Percentiles rank a stretch among this genome's conserved stretches.
These are phyloP conservation scores for Calcarius lapponicus DNA, from an alignment of 2,797 vertebrate species.

Conservation along the genomic window DNA sequence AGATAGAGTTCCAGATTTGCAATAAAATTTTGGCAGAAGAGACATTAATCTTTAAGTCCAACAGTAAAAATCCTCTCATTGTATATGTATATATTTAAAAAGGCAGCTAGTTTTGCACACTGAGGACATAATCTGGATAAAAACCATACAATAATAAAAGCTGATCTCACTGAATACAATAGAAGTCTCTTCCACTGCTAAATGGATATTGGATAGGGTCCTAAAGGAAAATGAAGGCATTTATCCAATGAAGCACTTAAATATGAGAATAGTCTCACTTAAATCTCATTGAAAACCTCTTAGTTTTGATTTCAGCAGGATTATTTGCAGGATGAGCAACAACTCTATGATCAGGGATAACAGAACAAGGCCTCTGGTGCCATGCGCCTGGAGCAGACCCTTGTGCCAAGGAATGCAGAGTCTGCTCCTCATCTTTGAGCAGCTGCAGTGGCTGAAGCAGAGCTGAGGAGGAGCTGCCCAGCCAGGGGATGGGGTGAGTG, in stretches of 20 bases:
- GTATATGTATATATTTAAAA: not conserved
- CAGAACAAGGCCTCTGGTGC: not conserved
- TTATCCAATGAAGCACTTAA: constrained; percentile 24
- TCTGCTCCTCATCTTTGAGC: not conserved
- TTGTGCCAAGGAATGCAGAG: not conserved
- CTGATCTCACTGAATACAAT: not conserved
- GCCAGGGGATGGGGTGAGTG: not conserved
- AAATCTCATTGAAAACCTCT: not conserved
- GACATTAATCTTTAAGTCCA: not conserved
- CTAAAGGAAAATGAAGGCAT: not conserved
- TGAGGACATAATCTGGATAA: not conserved
- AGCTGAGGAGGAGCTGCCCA: not conserved
- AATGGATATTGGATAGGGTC: not conserved
- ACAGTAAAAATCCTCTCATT: not conserved
- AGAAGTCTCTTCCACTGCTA: not conserved
- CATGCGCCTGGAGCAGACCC: not conserved
- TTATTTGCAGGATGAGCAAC: not conserved
- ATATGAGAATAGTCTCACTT: not conserved
- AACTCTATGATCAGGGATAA: not conserved
- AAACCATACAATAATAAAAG: not conserved
- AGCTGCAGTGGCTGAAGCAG: not conserved
- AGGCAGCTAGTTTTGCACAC: not conserved
- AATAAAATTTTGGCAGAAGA: constrained; percentile 3
- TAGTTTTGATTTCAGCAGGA: not conserved
- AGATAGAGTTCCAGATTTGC: not conserved